Evolutionary conservation across 2,888 invertebrate species (phyloP).

Genomic region (Drosophila kambysellisi): DNA sequence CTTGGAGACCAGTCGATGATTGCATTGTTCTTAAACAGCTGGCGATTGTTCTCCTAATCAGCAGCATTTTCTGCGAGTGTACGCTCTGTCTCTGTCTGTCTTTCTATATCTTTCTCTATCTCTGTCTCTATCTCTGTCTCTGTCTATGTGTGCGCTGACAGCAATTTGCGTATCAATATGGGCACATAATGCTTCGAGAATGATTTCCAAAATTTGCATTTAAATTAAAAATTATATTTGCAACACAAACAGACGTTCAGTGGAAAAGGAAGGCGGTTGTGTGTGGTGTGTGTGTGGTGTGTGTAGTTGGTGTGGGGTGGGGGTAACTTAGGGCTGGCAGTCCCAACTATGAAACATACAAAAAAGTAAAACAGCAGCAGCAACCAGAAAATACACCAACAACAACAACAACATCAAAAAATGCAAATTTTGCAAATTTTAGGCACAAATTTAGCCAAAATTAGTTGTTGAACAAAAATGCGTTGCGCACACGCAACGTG

Average conservation of each 20-base stretch:
- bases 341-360: conserved; percentile 8
- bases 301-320: background rate
- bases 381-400: conserved; percentile 1
- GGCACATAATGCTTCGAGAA: conserved; percentile 82
- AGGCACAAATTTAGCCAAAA: conserved; percentile 68
- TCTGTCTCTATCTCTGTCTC: conserved; percentile 18
- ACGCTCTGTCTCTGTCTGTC: conserved; percentile 13
- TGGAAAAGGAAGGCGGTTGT: background rate
- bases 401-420: conserved; percentile 64
- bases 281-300: background rate
- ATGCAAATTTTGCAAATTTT: conserved; percentile 79
- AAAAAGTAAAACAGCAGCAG: conserved; percentile 6
- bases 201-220: conserved; percentile 81
- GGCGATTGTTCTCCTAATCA: background rate
- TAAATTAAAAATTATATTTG: conserved; percentile 81
- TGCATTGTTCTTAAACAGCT: background rate
- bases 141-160: conserved; percentile 74
- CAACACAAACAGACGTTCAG: conserved; percentile 71
- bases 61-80: background rate
- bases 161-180: conserved; percentile 81
- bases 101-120: conserved; percentile 13
- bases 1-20: background rate
- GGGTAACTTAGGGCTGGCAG: conserved; percentile 15
- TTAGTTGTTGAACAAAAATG: conserved; percentile 69
- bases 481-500: conserved; percentile 78